Evolutionary conservation across 1,140 invertebrate species (phyloP).

Genomic region (Platyscapa corneri): DNA sequence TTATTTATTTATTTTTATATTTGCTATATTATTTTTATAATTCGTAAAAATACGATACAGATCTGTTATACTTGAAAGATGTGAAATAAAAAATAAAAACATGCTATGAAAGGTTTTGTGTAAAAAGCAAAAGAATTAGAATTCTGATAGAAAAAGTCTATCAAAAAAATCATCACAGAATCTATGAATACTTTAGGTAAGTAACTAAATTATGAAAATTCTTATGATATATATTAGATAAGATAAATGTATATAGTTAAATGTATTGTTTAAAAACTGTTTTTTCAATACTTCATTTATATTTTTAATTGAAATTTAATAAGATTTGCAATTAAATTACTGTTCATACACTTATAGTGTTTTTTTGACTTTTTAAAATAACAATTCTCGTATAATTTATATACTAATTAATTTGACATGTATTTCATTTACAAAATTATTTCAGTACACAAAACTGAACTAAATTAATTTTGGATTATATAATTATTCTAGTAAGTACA

Average conservation of each 20-base stretch:
- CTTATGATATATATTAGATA: not conserved
- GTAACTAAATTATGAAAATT: not conserved
- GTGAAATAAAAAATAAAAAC: too few relatives aligned
- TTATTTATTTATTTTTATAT: too few relatives aligned
- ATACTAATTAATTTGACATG: not conserved
- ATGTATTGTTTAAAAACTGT: not conserved
- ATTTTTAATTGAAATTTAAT: not conserved
- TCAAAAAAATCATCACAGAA: not conserved
- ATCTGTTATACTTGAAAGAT: too few relatives aligned
- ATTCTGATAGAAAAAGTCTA: too few relatives aligned
- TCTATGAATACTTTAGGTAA: not conserved
- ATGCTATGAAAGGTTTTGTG: too few relatives aligned
- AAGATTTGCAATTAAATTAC: constrained; percentile 14
- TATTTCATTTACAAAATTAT: not conserved
- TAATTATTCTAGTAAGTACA: not conserved
- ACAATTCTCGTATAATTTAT: constrained; percentile 1
- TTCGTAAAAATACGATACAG: too few relatives aligned
- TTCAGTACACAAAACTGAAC: not conserved
- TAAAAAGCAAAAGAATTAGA: too few relatives aligned
- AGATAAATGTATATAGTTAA: not conserved
- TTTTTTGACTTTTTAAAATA: not conserved
- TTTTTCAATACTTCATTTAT: not conserved
- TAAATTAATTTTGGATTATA: not conserved
- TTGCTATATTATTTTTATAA: too few relatives aligned
- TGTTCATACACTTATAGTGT: constrained; percentile 14